Evolutionary conservation across 2,888 invertebrate species (phyloP).

Genomic region (Diarsia rubi): DNA sequence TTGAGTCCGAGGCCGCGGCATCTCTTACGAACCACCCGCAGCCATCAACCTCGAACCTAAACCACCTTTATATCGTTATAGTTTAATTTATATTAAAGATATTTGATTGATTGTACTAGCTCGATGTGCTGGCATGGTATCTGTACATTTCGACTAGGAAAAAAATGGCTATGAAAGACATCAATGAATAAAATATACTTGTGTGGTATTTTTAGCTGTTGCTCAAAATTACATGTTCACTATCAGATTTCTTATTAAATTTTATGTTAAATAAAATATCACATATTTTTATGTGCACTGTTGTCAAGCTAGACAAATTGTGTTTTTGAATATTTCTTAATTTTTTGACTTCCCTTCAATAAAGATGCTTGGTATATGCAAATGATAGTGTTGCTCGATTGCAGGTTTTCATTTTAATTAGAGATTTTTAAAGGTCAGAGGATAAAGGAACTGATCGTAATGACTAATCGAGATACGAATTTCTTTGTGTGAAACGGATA

Average conservation of each 20-base stretch:
- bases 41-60: neutral
- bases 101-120: too few relatives aligned
- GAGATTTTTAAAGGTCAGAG: conserved; percentile 15
- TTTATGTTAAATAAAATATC: neutral
- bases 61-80: too few relatives aligned
- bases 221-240: neutral
- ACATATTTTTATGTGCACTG: neutral
- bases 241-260: neutral
- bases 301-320: neutral
- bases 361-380: neutral
- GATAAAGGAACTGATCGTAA: conserved; percentile 18
- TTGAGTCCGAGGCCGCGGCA: too few relatives aligned
- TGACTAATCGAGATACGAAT: conserved; percentile 27
- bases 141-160: neutral
- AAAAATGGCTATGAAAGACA: neutral
- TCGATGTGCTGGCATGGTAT: too few relatives aligned
- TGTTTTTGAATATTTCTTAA: neutral
- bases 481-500: conserved; percentile 29
- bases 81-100: too few relatives aligned
- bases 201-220: neutral
- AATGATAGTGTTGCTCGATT: neutral
- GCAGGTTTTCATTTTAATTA: neutral
- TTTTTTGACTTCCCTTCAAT: neutral
- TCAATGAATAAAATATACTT: too few relatives aligned
- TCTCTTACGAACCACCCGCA: too few relatives aligned